Evolutionary conservation across 2,113 vertebrate genomes (phyloP), one percentile per base, ranked within the genome.

Genomic region (Notothenia coriiceps): DNA sequence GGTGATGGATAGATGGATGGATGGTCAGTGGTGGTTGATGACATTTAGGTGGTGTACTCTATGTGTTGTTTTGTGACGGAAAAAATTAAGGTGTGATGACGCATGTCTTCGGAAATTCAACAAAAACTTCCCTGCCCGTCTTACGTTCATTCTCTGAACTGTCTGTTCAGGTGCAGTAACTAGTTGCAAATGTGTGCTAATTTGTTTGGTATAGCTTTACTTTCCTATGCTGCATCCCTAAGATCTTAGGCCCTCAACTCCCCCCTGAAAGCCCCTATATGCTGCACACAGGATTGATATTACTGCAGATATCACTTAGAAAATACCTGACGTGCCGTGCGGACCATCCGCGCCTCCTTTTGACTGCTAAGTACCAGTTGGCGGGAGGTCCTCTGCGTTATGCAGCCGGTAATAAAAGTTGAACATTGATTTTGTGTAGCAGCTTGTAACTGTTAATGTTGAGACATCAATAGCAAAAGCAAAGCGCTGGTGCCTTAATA

Each of bases 391-490:
- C 93, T 91, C 91, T 74, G 73, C 86, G 90, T 94, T 94, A 96
- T 95, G 95, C 94, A 95, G 95, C 82, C 93, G 87, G 95, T 97
- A 96, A 98, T 96, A 97, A 98, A 98, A 97, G 97, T 96, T 96
- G 29, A 77, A 92, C 96, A 99, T 98, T 97, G 98, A 99, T 99
- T 99, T 98, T 94, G 97, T 96, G 97, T 96, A 96, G 97, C 96
- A 94, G 96, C 97, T 98, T 99, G 97, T 98, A 99, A 98, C 97
- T 97, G 96, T 98, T 98, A 98, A 96, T 98, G 97, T 97, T 97
- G 97, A 97, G 97, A 97, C 97, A 98, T 98, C 97, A 98, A 98
- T 97, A 98, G 97, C 95, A 83, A 89, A 97, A 98, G 96, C 96
- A 97, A 97, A 98, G 96, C 96, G 94, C 90, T 93, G 93, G 95